Evolutionary conservation across 1,140 invertebrate genomes (phyloP), one percentile per base, ranked within the genome.

Genomic region (Drosophila dunni): DNA sequence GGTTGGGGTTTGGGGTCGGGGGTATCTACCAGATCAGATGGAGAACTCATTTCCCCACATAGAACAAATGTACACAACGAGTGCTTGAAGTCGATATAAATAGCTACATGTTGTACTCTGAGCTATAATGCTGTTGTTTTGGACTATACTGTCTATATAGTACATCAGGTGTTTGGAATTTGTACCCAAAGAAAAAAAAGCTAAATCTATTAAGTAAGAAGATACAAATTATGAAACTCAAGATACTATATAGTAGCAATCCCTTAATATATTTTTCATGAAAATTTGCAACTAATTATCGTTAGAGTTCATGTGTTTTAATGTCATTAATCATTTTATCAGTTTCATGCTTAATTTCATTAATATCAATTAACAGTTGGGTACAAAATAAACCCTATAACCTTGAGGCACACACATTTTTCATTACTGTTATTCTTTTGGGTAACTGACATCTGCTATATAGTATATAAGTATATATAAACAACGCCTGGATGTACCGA

Each of bases 291-390:
- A 56, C 6, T 20, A 44, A 34, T 53, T 64, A 53, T 45, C 50
- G 7, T 11, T 11, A 51, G 24, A 64, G 38, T 54, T 42, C 38
- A 34, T 7, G 38, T 9, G n/a, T 45, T 33, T 44, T 53, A 51
- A 63, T 53, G 29, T 42, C 24, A 56, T 65, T 45, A 56, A 46
- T 24, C 51, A 66, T 56, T 36, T 66, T 66, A 66, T 56, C 63
- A 66, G 29, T 66, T 36, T 8, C 42, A 51, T 36, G 63, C 63
- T 24, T 13, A 56, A 56, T 13, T 66, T 66, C 10, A 29, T 56
- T 54, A 13, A 46, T 66, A 66, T 66, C 63, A 66, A 66, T 66
- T 66, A 66, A 36, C 29, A 45, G 40, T 10, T 17, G 54, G 24
- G 24, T 29, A 5, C 3, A 29, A 29, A 29, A 45, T 64, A 54